phyloP scores from a whole-genome alignment of 2,888 invertebrate species.

The Epirrita christyi region DNA sequence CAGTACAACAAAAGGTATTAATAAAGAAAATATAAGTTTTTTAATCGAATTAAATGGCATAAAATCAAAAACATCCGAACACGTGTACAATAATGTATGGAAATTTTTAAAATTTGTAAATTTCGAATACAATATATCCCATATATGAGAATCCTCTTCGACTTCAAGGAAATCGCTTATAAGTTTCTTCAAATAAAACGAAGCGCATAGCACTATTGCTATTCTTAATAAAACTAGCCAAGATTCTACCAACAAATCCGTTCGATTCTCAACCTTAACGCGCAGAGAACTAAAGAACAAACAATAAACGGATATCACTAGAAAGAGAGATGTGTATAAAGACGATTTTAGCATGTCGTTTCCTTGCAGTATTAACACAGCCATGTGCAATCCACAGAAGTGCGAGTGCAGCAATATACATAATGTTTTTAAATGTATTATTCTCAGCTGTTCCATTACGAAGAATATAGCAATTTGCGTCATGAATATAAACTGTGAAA shows the following conservation, averaged over 20 bases:
- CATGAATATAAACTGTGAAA: slow-evolving; percentile 92
- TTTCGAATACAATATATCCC: slow-evolving; percentile 89
- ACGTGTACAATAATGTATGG: slow-evolving; percentile 91
- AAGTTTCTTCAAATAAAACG: slow-evolving; percentile 71
- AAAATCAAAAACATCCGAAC: slow-evolving; percentile 91
- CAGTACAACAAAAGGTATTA: slow-evolving; percentile 84
- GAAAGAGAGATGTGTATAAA: slow-evolving; percentile 74
- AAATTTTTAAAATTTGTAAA: slow-evolving; percentile 88
- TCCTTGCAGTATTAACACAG: slow-evolving; percentile 69
- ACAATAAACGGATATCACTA: slow-evolving; percentile 65
- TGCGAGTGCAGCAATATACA: slow-evolving; percentile 71
- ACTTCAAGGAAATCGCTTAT: slow-evolving; percentile 64
- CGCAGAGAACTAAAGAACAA: slow-evolving; percentile 65
- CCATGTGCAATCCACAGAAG: slow-evolving; percentile 72
- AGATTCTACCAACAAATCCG: slow-evolving; percentile 58
- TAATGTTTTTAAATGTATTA: slow-evolving; percentile 73
- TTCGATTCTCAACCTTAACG: slow-evolving; percentile 59
- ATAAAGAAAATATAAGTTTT: slow-evolving; percentile 79
- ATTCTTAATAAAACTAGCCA: slow-evolving; percentile 61
- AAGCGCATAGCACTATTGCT: slow-evolving; percentile 43
- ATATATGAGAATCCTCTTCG: slow-evolving; percentile 87
- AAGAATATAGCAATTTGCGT: slow-evolving; percentile 91
- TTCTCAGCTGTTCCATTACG: slow-evolving; percentile 86
- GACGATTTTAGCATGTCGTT: slow-evolving; percentile 80
- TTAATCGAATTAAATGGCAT: slow-evolving; percentile 82